A percentile compares a stretch with the other conserved stretches of the same genome.
These are phyloP conservation scores for Myrmecobius fasciatus DNA, from an alignment of 2,113 vertebrate genomes.

Conservation along the genomic window DNA sequence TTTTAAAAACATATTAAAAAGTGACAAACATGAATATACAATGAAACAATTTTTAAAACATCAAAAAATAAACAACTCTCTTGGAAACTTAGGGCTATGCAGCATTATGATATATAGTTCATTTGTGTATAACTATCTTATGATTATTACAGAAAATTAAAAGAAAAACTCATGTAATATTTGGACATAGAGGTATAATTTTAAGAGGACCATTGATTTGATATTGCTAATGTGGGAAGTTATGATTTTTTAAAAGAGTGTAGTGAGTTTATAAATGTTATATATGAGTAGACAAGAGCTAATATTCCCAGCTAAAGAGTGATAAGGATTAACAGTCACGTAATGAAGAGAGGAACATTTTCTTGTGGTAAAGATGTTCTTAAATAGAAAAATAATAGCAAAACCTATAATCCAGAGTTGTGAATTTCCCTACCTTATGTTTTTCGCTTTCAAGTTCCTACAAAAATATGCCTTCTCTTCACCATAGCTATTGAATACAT, in stretches of 20 bases:
- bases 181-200: background rate
- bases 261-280: background rate
- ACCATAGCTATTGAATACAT: background rate
- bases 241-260: background rate
- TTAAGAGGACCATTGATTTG: background rate
- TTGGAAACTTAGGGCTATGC: background rate
- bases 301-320: background rate
- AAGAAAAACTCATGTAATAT: background rate
- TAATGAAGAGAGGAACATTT: background rate
- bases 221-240: background rate
- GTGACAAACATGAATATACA: background rate
- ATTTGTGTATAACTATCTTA: background rate
- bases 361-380: background rate
- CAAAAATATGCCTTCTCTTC: background rate
- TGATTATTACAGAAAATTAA: background rate
- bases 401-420: background rate
- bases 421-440: background rate
- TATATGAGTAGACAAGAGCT: background rate
- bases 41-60: background rate
- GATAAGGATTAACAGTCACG: background rate
- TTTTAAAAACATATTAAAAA: background rate
- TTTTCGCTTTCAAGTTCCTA: background rate
- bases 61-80: background rate
- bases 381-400: background rate
- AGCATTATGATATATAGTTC: background rate